Base-by-base conservation (phyloP, 2,888 invertebrate genomes). In the Callosobruchus maculatus region DNA sequence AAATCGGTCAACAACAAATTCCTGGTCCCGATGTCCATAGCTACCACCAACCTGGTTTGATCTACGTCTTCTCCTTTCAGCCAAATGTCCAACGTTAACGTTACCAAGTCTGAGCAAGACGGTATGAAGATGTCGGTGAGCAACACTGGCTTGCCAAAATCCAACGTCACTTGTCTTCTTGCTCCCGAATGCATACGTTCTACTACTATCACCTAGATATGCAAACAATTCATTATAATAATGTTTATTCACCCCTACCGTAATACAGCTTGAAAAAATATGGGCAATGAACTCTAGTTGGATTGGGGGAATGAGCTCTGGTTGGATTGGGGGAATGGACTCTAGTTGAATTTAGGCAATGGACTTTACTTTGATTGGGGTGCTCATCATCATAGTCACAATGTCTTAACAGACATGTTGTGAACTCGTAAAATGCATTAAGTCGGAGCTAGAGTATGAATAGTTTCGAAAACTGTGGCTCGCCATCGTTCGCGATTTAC, bases 121-220 rank as follows among this genome's bases (percentile, higher is more conserved):
- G 95, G 95, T 79, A 96, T 93, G 81, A 93, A 90, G 80, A 97
- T 88, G 86, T 97, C 97, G 0, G 97, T 97, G 67, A 98, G 90
- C 0, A 96, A 88, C 72, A 97, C 90, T 0, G 94, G 92, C 80
- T 94, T 93, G 2, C 97, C 97, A 86, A 98, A 97, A 88, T 98
- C 97, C 66, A 98, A 89, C 18, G 96, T 95, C 74, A 97, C 96
- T 88, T 94, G 97, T 74, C 97, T 91, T n/a, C 97, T 89, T 0
- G 97, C 97, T 73, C 97, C 96, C 0, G 97, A 96, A 87, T 97
- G 96, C 95, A 97, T 96, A 74, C 97, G 90, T 84, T 97, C 97
- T 70, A 97, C 95, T 21, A 97, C 94, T 76, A 97, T 90, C 80
- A 49, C 18, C 49, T 49, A 13, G 13, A 18, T 2, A 26, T 26